Evolutionary conservation across 2,888 invertebrate species (phyloP).

Genomic region (Xanthorhoe spadicearia): DNA sequence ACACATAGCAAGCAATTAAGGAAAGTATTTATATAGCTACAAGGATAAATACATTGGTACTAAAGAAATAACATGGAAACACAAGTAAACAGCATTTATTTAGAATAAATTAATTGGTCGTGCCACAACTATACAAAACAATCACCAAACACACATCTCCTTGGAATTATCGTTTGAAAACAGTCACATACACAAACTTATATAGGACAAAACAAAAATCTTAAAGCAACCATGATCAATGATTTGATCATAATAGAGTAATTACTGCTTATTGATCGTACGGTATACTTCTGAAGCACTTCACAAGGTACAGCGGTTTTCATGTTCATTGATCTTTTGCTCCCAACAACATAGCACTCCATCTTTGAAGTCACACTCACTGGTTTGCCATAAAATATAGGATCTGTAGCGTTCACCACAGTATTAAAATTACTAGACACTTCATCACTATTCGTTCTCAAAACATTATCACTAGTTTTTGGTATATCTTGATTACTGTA

Average conservation of each 20-base stretch:
- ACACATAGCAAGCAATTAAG: neutral
- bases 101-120: neutral
- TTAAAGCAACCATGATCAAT: constrained; percentile 20
- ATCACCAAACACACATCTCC: too few relatives aligned
- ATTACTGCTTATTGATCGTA: constrained; percentile 5
- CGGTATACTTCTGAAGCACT: constrained; percentile 34
- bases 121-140: neutral
- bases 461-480: neutral
- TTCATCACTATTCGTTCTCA: neutral
- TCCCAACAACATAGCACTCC: constrained; percentile 38
- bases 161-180: too few relatives aligned
- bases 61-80: neutral
- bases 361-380: constrained; percentile 34
- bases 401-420: constrained; percentile 23
- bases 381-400: constrained; percentile 31
- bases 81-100: neutral
- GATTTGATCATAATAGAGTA: constrained; percentile 5
- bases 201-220: constrained; percentile 18
- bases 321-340: constrained; percentile 15
- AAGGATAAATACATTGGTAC: neutral
- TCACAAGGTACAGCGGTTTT: constrained; percentile 36
- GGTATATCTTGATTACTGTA: neutral
- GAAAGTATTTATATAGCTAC: neutral
- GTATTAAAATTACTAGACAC: neutral
- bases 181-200: neutral